Evolutionary conservation across 2,797 vertebrate genomes (phyloP).

Genomic region (Cirrhinus molitorella): DNA sequence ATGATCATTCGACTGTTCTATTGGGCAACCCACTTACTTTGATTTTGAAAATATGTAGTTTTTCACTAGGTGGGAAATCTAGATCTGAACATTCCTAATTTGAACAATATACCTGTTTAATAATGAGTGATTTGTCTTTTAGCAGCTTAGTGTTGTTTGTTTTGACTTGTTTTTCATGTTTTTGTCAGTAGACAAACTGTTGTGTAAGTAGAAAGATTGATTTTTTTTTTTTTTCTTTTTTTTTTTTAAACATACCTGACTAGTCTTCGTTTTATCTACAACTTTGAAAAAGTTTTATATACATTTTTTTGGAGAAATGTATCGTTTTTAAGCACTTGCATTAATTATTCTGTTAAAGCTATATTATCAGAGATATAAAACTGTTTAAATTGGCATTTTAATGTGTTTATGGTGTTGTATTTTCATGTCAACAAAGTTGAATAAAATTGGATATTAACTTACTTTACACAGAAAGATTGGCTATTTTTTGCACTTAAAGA

Average conservation of each 20-base stretch:
- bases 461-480: neutral
- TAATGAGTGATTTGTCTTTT: neutral
- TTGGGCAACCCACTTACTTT: neutral
- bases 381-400: no score
- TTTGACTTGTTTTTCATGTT: neutral
- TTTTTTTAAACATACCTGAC: neutral
- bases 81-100: neutral
- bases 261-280: neutral
- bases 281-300: neutral
- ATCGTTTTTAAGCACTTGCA: neutral
- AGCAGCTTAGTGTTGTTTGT: neutral
- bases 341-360: neutral
- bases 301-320: neutral
- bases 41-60: neutral
- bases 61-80: neutral
- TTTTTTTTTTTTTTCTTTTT: neutral
- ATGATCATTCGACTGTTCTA: neutral
- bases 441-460: no score
- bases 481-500: neutral
- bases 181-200: no score
- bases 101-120: neutral
- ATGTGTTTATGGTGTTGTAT: neutral
- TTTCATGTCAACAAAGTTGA: neutral
- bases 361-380: no score
- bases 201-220: no score